phyloP scores from a whole-genome alignment of 2,888 invertebrate species.

The Synergus umbraculus region DNA sequence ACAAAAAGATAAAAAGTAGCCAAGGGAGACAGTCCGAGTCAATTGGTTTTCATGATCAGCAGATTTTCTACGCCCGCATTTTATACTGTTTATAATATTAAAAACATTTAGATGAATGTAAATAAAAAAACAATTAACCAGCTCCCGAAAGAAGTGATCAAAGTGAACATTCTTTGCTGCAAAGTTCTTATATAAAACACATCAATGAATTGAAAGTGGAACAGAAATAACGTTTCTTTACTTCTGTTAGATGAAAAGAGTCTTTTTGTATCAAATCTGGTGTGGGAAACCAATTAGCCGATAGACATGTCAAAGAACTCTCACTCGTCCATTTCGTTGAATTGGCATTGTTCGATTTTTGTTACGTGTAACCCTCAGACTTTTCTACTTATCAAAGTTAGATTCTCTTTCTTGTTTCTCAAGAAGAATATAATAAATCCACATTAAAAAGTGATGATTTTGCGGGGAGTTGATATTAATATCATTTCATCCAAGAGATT shows the following conservation, averaged over 20 bases:
- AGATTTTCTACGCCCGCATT: not conserved
- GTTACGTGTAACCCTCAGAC: conserved; percentile 2
- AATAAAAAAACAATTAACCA: not conserved
- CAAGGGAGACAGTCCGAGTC: not conserved
- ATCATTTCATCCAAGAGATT: too few species aligned
- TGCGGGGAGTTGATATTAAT: too few species aligned
- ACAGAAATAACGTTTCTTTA: not conserved
- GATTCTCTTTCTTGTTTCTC: not conserved
- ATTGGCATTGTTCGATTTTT: conserved; percentile 56
- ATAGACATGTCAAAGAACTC: conserved; percentile 54
- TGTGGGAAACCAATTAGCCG: conserved; percentile 61
- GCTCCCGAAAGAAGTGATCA: not conserved
- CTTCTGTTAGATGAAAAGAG: conserved; percentile 42
- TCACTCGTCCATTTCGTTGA: conserved; percentile 47
- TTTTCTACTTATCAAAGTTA: not conserved
- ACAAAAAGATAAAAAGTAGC: not conserved
- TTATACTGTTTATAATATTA: not conserved
- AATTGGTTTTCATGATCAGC: not conserved
- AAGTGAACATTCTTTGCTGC: not conserved
- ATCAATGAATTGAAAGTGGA: conserved; percentile 1
- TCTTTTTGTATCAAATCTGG: conserved; percentile 9
- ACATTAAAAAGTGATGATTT: too few species aligned
- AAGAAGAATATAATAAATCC: not conserved
- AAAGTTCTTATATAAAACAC: not conserved
- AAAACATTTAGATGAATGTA: not conserved